Conservation (phyloP, 2,797 vertebrate genomes). For the Corythornis leucogaster region DNA sequence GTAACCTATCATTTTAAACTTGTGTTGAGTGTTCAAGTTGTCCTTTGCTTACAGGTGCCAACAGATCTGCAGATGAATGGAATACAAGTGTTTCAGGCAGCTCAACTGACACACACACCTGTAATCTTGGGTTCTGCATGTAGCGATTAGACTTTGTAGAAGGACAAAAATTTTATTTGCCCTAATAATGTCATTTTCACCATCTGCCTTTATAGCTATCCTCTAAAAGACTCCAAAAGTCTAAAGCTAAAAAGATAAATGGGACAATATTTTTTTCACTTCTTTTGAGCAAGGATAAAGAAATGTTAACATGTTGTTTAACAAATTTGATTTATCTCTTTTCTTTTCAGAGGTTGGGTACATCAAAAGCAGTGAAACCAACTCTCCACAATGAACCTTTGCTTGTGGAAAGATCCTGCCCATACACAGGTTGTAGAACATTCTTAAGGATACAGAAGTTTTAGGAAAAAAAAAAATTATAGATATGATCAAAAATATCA, state of each 20-base stretch:
- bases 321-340: not conserved
- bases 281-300: not conserved
- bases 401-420: not conserved
- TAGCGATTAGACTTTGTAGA: not conserved
- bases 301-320: not conserved
- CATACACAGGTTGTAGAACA: not conserved
- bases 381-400: not conserved
- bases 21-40: not conserved
- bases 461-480: not conserved
- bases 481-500: not conserved
- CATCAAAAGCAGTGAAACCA: not conserved
- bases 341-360: not conserved
- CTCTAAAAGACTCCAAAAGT: not conserved
- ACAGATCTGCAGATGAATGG: not conserved
- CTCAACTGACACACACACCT: not conserved
- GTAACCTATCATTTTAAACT: not conserved
- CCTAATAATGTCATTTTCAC: not conserved
- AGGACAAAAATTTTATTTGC: not conserved
- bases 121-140: not conserved
- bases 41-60: not conserved
- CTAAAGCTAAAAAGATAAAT: not conserved
- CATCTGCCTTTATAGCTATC: not conserved
- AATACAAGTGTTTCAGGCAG: not conserved
- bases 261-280: not conserved
- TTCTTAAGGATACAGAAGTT: not conserved